These are phyloP conservation scores for Xylophagus ater DNA, from an alignment of 2,888 invertebrate genomes.

Conservation along the genomic window DNA sequence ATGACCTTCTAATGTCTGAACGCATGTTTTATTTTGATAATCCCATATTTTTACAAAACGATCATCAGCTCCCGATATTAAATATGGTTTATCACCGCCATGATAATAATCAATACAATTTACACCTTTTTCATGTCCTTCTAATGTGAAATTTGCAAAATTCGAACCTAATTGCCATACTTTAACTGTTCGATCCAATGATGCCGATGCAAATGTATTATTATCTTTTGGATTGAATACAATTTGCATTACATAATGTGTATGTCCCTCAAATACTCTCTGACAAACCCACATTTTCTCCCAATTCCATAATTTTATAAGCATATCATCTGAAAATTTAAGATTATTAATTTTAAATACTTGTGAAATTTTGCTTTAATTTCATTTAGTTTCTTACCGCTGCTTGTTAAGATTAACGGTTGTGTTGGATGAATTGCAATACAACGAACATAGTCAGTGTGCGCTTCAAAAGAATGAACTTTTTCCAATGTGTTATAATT, in stretches of 20 bases:
- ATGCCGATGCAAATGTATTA: conserved; percentile 99
- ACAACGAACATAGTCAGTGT: conserved; percentile 94
- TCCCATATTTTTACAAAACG: conserved; percentile 98
- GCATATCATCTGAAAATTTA: conserved; percentile 75
- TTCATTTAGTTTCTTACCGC: conserved; percentile 54
- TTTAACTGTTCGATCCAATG: conserved; percentile 93
- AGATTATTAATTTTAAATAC: neutral
- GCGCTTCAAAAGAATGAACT: conserved; percentile 93
- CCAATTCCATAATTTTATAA: conserved; percentile 99
- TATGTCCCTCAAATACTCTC: conserved; percentile 98
- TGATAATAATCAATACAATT: conserved; percentile 99
- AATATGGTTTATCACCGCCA: conserved; percentile 97
- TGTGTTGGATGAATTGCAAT: conserved; percentile 97
- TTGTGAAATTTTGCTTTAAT: neutral
- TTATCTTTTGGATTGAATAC: conserved; percentile 99
- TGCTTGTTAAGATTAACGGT: conserved; percentile 90
- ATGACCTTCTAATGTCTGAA: conserved; percentile 95
- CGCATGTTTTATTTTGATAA: conserved; percentile 98
- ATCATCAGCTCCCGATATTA: conserved; percentile 98
- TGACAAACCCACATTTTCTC: conserved; percentile 97
- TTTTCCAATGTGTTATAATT: conserved; percentile 98
- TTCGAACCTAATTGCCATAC: conserved; percentile 98
- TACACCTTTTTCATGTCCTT: conserved; percentile 97
- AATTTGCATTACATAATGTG: conserved; percentile 99
- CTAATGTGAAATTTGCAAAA: conserved; percentile 95